Evolutionary conservation across 2,113 vertebrate species (phyloP).

Genomic region (Bambusicola thoracicus): DNA sequence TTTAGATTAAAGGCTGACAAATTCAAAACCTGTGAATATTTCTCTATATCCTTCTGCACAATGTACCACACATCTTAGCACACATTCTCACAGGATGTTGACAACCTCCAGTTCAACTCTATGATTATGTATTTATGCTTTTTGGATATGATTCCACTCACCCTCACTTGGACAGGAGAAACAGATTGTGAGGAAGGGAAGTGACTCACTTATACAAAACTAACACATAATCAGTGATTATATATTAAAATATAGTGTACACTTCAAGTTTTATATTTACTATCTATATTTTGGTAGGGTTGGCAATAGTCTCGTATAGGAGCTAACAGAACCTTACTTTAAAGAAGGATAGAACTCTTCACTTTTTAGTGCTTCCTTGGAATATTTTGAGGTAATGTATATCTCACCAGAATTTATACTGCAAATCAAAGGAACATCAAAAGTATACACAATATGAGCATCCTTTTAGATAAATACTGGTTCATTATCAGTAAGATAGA

Average conservation of each 20-base stretch:
- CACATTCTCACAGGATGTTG: not conserved
- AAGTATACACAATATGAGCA: not conserved
- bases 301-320: not conserved
- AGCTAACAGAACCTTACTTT: not conserved
- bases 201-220: not conserved
- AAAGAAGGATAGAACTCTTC: not conserved
- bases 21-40: not conserved
- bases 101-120: not conserved
- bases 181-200: not conserved
- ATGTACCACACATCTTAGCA: not conserved
- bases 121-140: not conserved
- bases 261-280: not conserved
- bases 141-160: not conserved
- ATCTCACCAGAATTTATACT: not conserved
- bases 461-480: not conserved
- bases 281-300: not conserved
- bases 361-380: not conserved
- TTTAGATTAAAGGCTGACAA: not conserved
- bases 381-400: accelerated
- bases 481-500: not conserved
- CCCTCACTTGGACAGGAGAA: not conserved
- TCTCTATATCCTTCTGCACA: not conserved
- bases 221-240: accelerated
- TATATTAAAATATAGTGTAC: not conserved
- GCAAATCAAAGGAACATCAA: not conserved